phyloP scores from a whole-genome alignment of 92 coral and sea anemone species.

The Palythoa heliodiscus region DNA sequence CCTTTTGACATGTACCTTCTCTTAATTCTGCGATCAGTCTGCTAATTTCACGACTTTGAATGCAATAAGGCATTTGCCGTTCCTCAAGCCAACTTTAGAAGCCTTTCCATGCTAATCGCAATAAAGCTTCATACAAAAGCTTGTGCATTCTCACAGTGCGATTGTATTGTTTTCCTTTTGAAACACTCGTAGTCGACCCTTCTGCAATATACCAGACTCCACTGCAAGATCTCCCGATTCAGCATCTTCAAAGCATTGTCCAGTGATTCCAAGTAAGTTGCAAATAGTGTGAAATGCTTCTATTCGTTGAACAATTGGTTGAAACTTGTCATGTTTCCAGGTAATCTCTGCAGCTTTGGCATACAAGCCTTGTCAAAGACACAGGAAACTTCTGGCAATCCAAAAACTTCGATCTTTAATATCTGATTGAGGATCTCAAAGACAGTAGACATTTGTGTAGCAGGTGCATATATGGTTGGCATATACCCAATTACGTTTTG shows the following conservation, averaged over 20 bases:
- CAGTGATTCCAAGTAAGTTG: not conserved
- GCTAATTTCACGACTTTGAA: constrained; percentile 12
- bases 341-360: constrained; percentile 53
- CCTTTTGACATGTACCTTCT: too few species aligned
- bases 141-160: constrained; percentile 26
- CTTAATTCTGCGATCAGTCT: too few species aligned
- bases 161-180: constrained; percentile 33
- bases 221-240: too few species aligned
- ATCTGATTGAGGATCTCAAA: constrained; percentile 35
- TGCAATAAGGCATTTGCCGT: too few species aligned
- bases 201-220: constrained; percentile 44
- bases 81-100: constrained; percentile 38
- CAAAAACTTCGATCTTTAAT: constrained; percentile 46
- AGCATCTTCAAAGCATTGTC: constrained; percentile 19
- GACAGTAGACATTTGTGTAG: too few species aligned
- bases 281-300: constrained; percentile 60
- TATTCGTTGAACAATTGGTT: constrained; percentile 34
- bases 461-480: too few species aligned
- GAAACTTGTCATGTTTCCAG: too few species aligned
- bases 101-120: too few species aligned
- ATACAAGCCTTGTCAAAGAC: constrained; percentile 55
- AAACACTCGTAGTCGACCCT: constrained; percentile 19
- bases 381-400: constrained; percentile 36
- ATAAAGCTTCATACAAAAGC: too few species aligned
- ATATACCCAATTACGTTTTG: too few species aligned